Conservation (phyloP, 2,888 invertebrate species). For the Linnaemya vulpina region DNA sequence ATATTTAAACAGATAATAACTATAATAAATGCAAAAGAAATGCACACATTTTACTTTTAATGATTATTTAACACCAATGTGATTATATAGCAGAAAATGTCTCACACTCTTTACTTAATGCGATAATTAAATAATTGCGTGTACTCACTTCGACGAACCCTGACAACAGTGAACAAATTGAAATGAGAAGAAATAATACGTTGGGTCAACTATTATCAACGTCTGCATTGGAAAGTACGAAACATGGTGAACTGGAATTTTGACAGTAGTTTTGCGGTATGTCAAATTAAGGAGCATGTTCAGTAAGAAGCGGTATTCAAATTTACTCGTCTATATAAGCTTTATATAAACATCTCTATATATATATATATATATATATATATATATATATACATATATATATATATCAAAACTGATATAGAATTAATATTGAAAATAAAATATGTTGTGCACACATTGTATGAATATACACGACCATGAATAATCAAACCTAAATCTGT, state of each 20-base stretch:
- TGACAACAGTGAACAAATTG: slow-evolving; percentile 81
- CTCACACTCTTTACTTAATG: slow-evolving; percentile 19
- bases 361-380: not conserved
- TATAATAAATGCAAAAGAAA: slow-evolving; percentile 10
- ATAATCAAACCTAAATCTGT: not conserved
- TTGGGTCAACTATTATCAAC: slow-evolving; percentile 74
- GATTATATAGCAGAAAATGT: slow-evolving; percentile 52
- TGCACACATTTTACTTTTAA: slow-evolving; percentile 56
- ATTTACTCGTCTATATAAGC: too few relatives aligned
- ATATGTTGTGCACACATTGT: too few relatives aligned
- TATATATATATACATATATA: not conserved
- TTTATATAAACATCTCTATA: too few relatives aligned
- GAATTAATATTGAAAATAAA: too few relatives aligned
- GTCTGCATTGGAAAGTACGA: slow-evolving; percentile 73
- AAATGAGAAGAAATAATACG: slow-evolving; percentile 71
- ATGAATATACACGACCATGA: too few relatives aligned
- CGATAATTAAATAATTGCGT: slow-evolving; percentile 48
- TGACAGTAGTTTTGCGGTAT: slow-evolving; percentile 72
- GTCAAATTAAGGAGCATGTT: slow-evolving; percentile 29
- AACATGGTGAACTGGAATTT: slow-evolving; percentile 70
- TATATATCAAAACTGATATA: not conserved
- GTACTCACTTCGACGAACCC: slow-evolving; percentile 83
- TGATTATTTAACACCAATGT: slow-evolving; percentile 78
- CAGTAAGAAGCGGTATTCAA: slow-evolving; percentile 15
- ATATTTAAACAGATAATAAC: not conserved